Evolutionary conservation across 2,888 invertebrate genomes (phyloP), one percentile per base, ranked within the genome.

Genomic region (Andrena flavipes): DNA sequence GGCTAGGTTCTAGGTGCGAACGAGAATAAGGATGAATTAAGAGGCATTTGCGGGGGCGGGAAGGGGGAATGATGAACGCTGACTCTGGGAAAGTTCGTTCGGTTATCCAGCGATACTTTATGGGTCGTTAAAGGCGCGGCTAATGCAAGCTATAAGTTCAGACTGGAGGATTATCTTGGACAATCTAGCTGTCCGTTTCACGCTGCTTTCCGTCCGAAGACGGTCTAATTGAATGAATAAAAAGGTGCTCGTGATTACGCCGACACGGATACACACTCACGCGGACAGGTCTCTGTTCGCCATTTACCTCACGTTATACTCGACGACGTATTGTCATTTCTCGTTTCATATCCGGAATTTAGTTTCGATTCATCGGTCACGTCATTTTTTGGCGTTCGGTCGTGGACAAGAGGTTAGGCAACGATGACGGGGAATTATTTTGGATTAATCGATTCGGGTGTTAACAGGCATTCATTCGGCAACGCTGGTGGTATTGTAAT

Each of bases 281-380:
- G 71, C 26, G 63, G 70, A 48, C 29, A 26, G 29, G 29, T 42
- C 13, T 8, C 63, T 42, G 48, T 74, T 89, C 82, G 64, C 76
- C 69, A 85, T 81, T 42, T 88, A 23, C 8, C 79, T 88, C 89
- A 89, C 88, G 90, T 90, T 82, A 81, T 76, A 42, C 30, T 63
- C 63, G 48, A 29, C 62, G 84, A 78, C 42, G 16, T 42, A 89
- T 88, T 85, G 85, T 70, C 68, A 56, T 69, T 76, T 82, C 63
- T 68, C 72, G 35, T 63, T 54, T 67, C 0, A 35, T 33, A 23
- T n/a, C 6, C 8, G 60, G 29, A 10, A 64, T 69, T 80, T 85
- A 4, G 42, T 62, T 30, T 3, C 4, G 51, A n/a, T 49, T n/a
- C 1, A 20, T 30, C 51, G n/a, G 71, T 5, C 3, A 3, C 16